Evolutionary conservation across 2,888 invertebrate species (phyloP).

Genomic region (Clivina fossor): DNA sequence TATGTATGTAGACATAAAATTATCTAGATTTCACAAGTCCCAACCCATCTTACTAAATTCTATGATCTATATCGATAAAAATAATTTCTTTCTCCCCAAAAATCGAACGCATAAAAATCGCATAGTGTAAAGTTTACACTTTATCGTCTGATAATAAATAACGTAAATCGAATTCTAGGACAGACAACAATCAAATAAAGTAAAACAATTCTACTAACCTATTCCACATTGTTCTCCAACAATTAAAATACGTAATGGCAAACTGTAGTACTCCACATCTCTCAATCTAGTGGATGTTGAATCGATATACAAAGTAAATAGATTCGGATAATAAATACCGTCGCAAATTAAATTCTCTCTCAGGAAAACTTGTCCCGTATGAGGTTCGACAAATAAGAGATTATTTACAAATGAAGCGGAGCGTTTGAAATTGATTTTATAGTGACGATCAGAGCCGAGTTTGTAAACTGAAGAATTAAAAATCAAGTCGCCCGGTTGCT

Average conservation of each 20-base stretch:
- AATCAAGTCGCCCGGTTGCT: constrained; percentile 65
- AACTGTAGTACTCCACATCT: constrained; percentile 80
- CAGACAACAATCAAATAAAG: too few relatives aligned
- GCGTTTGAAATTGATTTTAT: constrained; percentile 77
- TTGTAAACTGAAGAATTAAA: constrained; percentile 81
- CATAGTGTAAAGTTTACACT: too few relatives aligned
- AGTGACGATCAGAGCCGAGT: constrained; percentile 75
- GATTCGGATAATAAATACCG: constrained; percentile 78
- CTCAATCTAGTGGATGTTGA: constrained; percentile 77
- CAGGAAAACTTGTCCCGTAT: constrained; percentile 73
- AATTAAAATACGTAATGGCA: constrained; percentile 75
- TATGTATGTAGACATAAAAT: too few relatives aligned
- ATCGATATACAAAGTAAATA: constrained; percentile 85
- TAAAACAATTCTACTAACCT: too few relatives aligned
- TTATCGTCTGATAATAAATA: too few relatives aligned
- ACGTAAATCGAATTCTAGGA: too few relatives aligned
- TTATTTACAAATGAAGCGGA: constrained; percentile 82
- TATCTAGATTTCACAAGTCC: too few relatives aligned
- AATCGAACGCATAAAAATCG: too few relatives aligned
- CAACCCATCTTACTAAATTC: too few relatives aligned
- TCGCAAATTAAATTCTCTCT: constrained; percentile 74
- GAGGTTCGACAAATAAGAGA: constrained; percentile 72
- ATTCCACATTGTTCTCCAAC: constrained; percentile 70
- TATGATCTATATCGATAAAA: too few relatives aligned
- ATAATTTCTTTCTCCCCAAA: too few relatives aligned